Base-by-base conservation (phyloP, 2,113 vertebrate species). In the Eupsittula cactorum region DNA sequence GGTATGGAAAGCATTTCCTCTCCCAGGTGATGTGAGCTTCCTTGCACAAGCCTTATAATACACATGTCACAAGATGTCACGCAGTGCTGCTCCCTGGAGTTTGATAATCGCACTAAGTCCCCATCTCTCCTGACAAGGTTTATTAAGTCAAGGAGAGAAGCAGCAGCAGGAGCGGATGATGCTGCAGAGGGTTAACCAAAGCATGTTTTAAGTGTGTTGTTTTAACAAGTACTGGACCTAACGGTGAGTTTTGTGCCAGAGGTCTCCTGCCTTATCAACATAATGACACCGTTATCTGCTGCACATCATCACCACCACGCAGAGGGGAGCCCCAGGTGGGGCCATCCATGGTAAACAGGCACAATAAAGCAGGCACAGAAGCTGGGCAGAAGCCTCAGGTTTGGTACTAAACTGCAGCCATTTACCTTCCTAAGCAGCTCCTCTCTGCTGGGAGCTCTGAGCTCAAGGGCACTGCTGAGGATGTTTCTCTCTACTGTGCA, bases 101-200 rank as follows among this genome's bases (percentile, higher is more conserved):
- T 13, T 37, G 65, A 31, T 7, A 2, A 1, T 35, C 65, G 68
- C 25, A 1, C 35, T 0, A 1, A n/a, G 31, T 3, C 82, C 67
- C 19, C 15, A 41, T 49, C 44, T 60, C 52, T 55, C 78, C 88
- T 49, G 53, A 39, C 33, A 17, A 39, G 1, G 1, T 57, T 86
- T 79, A 33, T 70, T 19, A n/a, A 80, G 69, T 15, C 74, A 69
- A 47, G 70, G 37, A 81, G 29, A 29, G 19, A 28, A 44, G 33
- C 1, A 69, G 68, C 57, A 80, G 86, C 46, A 68, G n/a, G 46
- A 83, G 19, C 1, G 3, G 71, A 33, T 10, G 19, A 49, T 3
- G 55, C 52, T 35, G 46, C 42, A 28, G 68, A 21, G 52, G 77
- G 81, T 79, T 83, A 83, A 88, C 31, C 42, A 59, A 67, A 42